phyloP scores from a whole-genome alignment of 2,797 vertebrate genomes.

The Myotis findleyi region DNA sequence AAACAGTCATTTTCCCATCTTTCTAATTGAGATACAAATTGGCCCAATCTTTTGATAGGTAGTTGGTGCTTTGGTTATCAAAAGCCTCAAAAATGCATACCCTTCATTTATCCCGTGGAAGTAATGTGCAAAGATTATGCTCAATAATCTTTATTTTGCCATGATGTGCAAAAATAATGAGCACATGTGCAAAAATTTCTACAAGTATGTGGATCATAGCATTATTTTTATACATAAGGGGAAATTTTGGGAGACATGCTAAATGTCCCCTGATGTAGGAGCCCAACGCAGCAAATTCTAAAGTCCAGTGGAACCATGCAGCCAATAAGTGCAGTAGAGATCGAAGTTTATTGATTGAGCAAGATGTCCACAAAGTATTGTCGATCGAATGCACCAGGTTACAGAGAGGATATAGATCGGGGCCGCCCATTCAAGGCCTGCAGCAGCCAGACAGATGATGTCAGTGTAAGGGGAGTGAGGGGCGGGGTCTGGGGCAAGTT shows the following conservation, averaged over 20 bases:
- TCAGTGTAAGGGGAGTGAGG: not conserved
- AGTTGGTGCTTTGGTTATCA: not conserved
- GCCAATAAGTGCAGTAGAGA: slow-evolving; percentile 57
- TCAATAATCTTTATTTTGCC: slow-evolving; percentile 9
- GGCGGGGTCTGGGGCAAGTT: not conserved
- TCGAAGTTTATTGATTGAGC: slow-evolving; percentile 75
- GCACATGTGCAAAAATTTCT: not conserved
- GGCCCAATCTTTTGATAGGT: not conserved
- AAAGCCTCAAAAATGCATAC: not conserved
- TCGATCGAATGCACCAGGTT: slow-evolving; percentile 59
- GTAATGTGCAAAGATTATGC: not conserved
- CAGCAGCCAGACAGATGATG: slow-evolving; percentile 41
- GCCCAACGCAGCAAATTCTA: slow-evolving; percentile 64
- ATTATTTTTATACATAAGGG: not conserved
- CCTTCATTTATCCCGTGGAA: not conserved
- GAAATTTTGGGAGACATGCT: not conserved
- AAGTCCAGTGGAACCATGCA: slow-evolving; percentile 20
- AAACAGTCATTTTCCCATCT: not conserved
- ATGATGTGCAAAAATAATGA: slow-evolving; percentile 39
- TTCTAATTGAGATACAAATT: not conserved
- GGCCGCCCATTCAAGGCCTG: slow-evolving; percentile 48
- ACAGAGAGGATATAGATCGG: slow-evolving; percentile 66
- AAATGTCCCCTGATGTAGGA: not conserved
- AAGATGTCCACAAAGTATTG: slow-evolving; percentile 72
- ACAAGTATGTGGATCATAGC: not conserved